These are phyloP conservation scores for Scatophagus argus DNA, from an alignment of 2,113 vertebrate species.

Conservation along the genomic window DNA sequence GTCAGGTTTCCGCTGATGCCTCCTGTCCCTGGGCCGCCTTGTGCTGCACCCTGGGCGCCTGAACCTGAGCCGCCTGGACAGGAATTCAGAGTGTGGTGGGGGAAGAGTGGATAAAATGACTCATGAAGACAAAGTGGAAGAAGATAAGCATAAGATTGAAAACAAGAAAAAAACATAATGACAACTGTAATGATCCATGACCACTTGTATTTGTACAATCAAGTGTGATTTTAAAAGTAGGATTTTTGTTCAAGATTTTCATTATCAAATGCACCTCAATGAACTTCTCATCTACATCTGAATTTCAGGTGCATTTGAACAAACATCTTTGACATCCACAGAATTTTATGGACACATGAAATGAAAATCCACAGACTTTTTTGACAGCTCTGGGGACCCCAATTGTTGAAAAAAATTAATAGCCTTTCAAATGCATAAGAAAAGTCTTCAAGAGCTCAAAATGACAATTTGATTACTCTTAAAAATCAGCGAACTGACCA, in stretches of 20 bases:
- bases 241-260: background rate
- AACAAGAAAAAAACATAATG: background rate
- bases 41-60: slow-evolving; percentile 83
- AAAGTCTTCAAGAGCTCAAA: background rate
- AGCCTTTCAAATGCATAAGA: background rate
- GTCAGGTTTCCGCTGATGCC: slow-evolving; percentile 87
- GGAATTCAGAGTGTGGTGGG: background rate
- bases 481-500: slow-evolving; percentile 78
- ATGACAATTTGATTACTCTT: background rate
- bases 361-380: background rate
- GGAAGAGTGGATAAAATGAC: background rate
- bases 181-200: background rate
- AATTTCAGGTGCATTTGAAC: background rate
- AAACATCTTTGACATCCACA: background rate
- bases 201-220: background rate
- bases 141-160: background rate
- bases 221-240: background rate
- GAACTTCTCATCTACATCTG: background rate
- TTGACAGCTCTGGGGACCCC: fast-evolving
- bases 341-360: background rate
- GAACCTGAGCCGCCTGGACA: slow-evolving; percentile 80
- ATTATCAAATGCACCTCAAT: background rate
- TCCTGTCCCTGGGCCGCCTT: slow-evolving; percentile 86
- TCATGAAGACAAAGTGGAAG: background rate
- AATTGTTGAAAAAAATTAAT: background rate